Percentiles rank a stretch among this genome's conserved stretches.
Conservation (phyloP, 2,797 vertebrate genomes). For the Gymnocypris eckloni region DNA sequence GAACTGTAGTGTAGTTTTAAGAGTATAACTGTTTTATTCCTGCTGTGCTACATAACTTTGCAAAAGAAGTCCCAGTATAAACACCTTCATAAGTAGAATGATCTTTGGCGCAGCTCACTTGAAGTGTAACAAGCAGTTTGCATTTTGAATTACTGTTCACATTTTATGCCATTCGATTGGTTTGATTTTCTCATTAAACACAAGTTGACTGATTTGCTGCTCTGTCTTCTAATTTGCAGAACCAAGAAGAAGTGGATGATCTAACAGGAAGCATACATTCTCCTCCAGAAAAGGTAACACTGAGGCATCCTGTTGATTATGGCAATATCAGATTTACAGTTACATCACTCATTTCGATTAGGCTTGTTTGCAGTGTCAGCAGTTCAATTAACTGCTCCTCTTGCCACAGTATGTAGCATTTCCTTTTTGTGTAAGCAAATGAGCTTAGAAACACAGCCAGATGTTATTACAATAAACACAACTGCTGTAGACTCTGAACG, state of each 20-base stretch:
- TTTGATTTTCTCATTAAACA: background rate
- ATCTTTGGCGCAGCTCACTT: background rate
- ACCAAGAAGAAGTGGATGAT: slow-evolving; percentile 56
- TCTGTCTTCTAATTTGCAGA: slow-evolving; percentile 49
- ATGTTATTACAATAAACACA: slow-evolving; percentile 19
- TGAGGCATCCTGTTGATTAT: background rate
- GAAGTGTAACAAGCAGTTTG: background rate
- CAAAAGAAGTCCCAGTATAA: background rate
- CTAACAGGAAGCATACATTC: slow-evolving; percentile 53
- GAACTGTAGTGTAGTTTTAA: background rate
- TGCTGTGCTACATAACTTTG: background rate
- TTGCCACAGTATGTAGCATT: background rate
- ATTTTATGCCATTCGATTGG: background rate
- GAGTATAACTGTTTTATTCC: background rate
- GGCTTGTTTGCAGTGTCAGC: background rate
- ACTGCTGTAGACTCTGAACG: slow-evolving; percentile 28
- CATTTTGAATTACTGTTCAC: background rate
- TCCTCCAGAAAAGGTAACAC: slow-evolving; percentile 60
- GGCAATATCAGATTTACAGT: background rate
- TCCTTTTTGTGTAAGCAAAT: slow-evolving; percentile 10
- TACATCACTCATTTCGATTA: background rate
- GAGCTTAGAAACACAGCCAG: background rate
- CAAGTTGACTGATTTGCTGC: slow-evolving; percentile 15
- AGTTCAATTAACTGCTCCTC: background rate
- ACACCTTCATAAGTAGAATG: background rate